Evolutionary conservation across 2,888 invertebrate genomes (phyloP), one percentile per base, ranked within the genome.

Genomic region (Leucania comma): DNA sequence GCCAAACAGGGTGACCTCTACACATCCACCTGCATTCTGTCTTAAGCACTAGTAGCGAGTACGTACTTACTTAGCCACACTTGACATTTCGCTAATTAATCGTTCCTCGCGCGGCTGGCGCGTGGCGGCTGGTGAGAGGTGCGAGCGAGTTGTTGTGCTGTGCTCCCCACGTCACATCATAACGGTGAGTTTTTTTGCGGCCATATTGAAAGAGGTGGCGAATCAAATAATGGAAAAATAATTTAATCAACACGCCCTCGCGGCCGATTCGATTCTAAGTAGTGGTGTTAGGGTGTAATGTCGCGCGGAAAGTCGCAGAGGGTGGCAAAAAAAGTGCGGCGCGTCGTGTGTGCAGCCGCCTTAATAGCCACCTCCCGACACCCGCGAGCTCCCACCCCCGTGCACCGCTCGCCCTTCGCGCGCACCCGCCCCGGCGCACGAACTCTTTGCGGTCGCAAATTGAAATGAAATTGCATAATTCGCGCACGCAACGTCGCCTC

Each of bases 201-300:
- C 95, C 95, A 95, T 95, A 91, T 95, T 95, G 95, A 92, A 94
- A 94, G 90, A 94, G 95, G 95, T 95, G 94, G 94, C 89, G 94
- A 95, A 94, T 95, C 93, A 93, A 94, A 95, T 95, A 94, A 95
- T 94, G 93, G 92, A 89, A 92, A 95, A 94, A 94, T 95, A 94
- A 95, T 95, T 94, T 92, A 95, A 95, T 95, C 91, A 93, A 85
- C 87, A 80, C 71, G 76, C 78, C 77, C 74, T 80, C 86, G 76
- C 62, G 60, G 75, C 66, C 79, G 82, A 89, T 86, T 93, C 80
- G 82, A 80, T 89, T 87, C 83, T 94, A 90, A 77, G 80, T 75
- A 71, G 79, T 78, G 69, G 89, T 35, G 81, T 86, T 91, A 94
- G 86, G 91, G 95, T 91, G 84, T 84, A 86, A 80, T 90, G 84